phyloP scores from a whole-genome alignment of 2,113 vertebrate species.

The Orientallactaga bullata region DNA sequence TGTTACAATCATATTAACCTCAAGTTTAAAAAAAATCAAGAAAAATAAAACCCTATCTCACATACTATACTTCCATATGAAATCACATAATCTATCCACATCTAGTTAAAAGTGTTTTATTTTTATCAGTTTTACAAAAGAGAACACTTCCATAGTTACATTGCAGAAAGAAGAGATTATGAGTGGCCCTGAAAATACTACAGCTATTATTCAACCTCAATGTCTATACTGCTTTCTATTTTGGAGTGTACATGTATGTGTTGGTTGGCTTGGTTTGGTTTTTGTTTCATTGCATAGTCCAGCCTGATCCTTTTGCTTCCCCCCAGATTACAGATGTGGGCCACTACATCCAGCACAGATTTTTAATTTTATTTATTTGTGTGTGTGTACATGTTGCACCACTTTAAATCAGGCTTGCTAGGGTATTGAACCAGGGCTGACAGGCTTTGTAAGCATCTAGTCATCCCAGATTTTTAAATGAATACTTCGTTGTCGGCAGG shows the following conservation, averaged over 20 bases:
- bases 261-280: background rate
- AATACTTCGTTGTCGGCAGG: too few relatives aligned
- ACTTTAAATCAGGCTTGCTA: too few relatives aligned
- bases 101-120: conserved; percentile 4
- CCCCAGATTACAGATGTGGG: background rate
- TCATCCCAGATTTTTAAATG: too few relatives aligned
- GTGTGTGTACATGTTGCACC: too few relatives aligned
- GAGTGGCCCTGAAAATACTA: background rate
- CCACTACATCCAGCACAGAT: background rate
- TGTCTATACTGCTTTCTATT: background rate
- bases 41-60: conserved; percentile 35
- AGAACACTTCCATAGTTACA: background rate
- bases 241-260: background rate
- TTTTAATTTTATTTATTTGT: too few relatives aligned
- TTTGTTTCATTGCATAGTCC: background rate
- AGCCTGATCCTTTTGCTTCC: background rate
- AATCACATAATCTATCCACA: background rate
- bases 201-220: background rate
- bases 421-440: too few relatives aligned
- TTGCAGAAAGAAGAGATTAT: background rate
- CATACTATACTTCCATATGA: background rate
- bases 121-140: background rate
- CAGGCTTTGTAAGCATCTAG: too few relatives aligned
- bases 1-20: conserved; percentile 49
- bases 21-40: conserved; percentile 29